A percentile compares a stretch with the other conserved stretches of the same genome.
Evolutionary conservation across 2,113 vertebrate genomes (phyloP).

Genomic region (Paracanthobrama guichenoti): DNA sequence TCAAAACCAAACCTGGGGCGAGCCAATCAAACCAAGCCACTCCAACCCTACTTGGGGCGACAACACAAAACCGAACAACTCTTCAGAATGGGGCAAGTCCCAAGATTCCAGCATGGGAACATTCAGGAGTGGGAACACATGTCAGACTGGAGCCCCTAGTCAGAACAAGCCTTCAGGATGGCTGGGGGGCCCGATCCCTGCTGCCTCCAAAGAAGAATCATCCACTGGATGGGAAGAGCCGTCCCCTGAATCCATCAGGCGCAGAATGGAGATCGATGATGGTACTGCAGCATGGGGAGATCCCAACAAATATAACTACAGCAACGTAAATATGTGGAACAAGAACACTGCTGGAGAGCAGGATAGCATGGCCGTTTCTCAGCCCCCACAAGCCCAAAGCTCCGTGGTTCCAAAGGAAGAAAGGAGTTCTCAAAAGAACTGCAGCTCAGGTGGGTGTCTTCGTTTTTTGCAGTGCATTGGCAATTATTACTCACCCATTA

Average conservation of each 20-base stretch:
- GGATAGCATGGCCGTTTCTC: constrained; percentile 77
- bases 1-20: constrained; percentile 87
- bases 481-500: constrained; percentile 36
- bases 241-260: constrained; percentile 92
- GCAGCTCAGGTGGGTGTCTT: constrained; percentile 77
- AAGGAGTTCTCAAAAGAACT: constrained; percentile 62
- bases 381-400: constrained; percentile 70
- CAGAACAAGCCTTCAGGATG: constrained; percentile 79
- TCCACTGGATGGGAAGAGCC: constrained; percentile 96
- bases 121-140: constrained; percentile 75
- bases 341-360: constrained; percentile 83
- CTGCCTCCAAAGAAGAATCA: constrained; percentile 83
- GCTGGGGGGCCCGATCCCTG: constrained; percentile 87
- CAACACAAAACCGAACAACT: constrained; percentile 69
- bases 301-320: constrained; percentile 85
- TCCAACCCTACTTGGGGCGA: constrained; percentile 80
- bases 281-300: constrained; percentile 98
- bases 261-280: constrained; percentile 96
- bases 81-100: constrained; percentile 89
- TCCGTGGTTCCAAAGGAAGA: constrained; percentile 77
- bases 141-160: constrained; percentile 55
- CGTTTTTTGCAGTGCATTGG: neutral
- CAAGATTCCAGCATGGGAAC: constrained; percentile 75
- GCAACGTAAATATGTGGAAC: constrained; percentile 94
- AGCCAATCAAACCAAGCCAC: constrained; percentile 75